phyloP scores from a whole-genome alignment of 2,888 invertebrate species.

The Lepidonotus clava region DNA sequence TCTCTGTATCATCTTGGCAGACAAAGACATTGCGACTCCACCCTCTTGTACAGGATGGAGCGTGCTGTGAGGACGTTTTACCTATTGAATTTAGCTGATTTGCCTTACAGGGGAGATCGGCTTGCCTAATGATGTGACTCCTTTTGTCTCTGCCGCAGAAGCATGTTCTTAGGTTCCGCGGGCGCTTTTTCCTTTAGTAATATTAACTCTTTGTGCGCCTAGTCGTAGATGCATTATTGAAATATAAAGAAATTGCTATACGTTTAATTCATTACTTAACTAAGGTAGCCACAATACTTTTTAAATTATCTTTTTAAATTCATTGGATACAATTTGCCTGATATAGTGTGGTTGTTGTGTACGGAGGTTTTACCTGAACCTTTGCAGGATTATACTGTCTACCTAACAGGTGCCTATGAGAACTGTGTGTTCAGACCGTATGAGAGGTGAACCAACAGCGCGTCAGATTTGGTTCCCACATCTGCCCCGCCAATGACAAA shows the following conservation, averaged over 20 bases:
- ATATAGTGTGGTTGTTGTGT: no score
- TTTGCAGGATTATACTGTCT: no score
- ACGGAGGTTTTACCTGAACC: no score
- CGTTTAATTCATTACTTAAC: no score
- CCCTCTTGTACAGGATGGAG: neutral
- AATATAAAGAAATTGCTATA: no score
- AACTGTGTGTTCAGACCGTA: neutral
- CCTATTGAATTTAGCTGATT: slow-evolving; percentile 19
- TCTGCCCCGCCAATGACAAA: neutral
- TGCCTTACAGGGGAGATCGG: neutral
- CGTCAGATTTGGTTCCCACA: slow-evolving; percentile 3
- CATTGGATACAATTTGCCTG: no score
- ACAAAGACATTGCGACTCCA: slow-evolving; percentile 1
- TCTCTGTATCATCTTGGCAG: neutral
- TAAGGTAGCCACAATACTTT: no score
- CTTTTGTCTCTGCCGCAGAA: neutral
- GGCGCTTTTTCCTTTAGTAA: neutral
- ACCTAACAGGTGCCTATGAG: no score
- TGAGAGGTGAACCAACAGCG: neutral
- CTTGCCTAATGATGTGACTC: neutral
- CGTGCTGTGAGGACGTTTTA: neutral
- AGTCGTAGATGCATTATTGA: no score
- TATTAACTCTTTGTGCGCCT: neutral
- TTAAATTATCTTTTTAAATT: no score
- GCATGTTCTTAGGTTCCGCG: neutral